Evolutionary conservation across 2,797 vertebrate genomes (phyloP).

Genomic region (Falco rusticolus): DNA sequence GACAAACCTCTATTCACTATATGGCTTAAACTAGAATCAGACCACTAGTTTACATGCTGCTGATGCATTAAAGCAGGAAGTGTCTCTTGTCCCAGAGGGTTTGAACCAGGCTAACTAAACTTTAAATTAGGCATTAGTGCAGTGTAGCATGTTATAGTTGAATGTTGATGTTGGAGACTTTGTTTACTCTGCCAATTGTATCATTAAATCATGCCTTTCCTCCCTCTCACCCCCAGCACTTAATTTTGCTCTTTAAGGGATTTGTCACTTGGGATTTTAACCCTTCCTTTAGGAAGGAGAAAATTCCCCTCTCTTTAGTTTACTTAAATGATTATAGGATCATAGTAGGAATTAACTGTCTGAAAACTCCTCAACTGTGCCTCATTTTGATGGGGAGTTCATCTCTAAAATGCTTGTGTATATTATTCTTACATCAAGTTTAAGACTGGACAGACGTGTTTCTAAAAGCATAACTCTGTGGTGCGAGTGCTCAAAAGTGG

Average conservation of each 20-base stretch:
- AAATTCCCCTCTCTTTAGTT: not conserved
- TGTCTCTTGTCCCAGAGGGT: not conserved
- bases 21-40: not conserved
- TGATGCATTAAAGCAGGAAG: slow-evolving; percentile 1
- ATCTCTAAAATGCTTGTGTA: not conserved
- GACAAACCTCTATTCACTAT: not conserved
- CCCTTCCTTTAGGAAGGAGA: slow-evolving; percentile 15
- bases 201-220: slow-evolving; percentile 37
- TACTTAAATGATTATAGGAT: slow-evolving; percentile 20
- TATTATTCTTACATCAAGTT: slow-evolving; percentile 1
- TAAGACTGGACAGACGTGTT: not conserved
- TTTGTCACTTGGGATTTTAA: slow-evolving; percentile 36
- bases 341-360: not conserved
- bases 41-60: not conserved
- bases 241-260: slow-evolving; percentile 11
- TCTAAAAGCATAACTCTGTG: not conserved
- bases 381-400: not conserved
- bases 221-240: not conserved
- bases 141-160: not conserved
- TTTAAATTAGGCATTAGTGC: slow-evolving; percentile 28
- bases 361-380: not conserved
- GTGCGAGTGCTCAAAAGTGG: not conserved
- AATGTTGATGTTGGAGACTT: not conserved
- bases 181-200: slow-evolving; percentile 38
- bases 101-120: not conserved